Evolutionary conservation across 2,113 vertebrate genomes (phyloP).

Genomic region (Rhinopithecus roxellana): DNA sequence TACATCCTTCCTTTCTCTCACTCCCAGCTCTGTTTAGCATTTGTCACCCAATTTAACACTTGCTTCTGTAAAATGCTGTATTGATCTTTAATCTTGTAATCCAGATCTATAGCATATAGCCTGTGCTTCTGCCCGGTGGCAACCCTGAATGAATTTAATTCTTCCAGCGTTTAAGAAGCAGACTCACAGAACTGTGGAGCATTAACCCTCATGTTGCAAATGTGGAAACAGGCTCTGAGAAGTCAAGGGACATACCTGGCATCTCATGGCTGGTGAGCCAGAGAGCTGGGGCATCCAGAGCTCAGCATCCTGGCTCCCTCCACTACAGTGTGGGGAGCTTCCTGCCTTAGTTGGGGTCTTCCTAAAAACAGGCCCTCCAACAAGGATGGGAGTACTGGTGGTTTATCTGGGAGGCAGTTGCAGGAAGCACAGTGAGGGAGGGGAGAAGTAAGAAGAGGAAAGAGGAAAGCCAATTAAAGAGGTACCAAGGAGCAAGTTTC

Average conservation of each 20-base stretch:
- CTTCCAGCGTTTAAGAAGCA: not conserved
- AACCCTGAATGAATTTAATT: not conserved
- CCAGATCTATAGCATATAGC: not conserved
- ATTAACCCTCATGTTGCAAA: not conserved
- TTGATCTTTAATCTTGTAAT: constrained; percentile 12
- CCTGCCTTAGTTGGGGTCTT: not conserved
- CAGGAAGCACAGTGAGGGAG: not conserved
- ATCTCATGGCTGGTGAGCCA: not conserved
- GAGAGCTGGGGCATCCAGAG: not conserved
- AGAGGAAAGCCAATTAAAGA: too few species aligned
- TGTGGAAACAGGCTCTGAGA: not conserved
- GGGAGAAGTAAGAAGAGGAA: not conserved
- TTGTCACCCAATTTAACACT: not conserved
- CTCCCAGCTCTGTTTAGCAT: not conserved
- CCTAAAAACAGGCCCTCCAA: not conserved
- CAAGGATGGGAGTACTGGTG: not conserved
- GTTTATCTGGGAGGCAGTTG: not conserved
- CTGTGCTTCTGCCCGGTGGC: not conserved
- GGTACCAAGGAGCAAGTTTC: not conserved
- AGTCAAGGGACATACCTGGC: rapidly evolving
- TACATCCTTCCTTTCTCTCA: too few species aligned
- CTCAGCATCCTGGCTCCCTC: not conserved
- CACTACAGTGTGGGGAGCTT: not conserved
- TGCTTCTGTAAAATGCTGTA: not conserved
- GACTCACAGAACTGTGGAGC: not conserved